Percentiles rank a stretch among this genome's conserved stretches.
Conservation (phyloP, 2,113 vertebrate genomes). For the Cephalopterus ornatus region DNA sequence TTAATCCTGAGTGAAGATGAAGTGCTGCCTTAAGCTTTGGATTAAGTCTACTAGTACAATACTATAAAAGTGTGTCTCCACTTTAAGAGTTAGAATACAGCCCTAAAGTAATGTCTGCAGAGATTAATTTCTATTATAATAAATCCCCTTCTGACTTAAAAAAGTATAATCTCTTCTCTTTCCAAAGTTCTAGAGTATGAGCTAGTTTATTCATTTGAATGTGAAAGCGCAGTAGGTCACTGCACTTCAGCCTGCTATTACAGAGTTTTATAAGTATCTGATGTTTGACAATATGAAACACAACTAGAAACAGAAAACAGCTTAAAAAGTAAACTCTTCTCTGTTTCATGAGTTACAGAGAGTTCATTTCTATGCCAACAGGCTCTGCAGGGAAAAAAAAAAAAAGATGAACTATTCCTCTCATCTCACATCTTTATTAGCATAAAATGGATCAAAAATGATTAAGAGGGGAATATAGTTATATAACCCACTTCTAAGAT, state of each 20-base stretch:
- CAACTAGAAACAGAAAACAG: constrained; percentile 17
- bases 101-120: not conserved
- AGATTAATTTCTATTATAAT: constrained; percentile 32
- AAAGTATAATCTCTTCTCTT: constrained; percentile 1
- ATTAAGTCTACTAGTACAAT: not conserved
- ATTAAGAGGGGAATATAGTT: not conserved
- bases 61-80: not conserved
- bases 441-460: not conserved
- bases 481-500: not conserved
- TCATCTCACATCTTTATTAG: constrained; percentile 17
- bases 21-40: not conserved
- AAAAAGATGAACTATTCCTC: not conserved
- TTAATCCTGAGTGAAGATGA: constrained; percentile 30
- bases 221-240: constrained; percentile 24
- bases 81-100: constrained; percentile 10
- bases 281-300: not conserved
- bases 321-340: constrained; percentile 16
- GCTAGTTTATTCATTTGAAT: constrained; percentile 31
- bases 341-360: not conserved
- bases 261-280: not conserved
- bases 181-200: not conserved
- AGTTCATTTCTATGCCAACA: constrained; percentile 38
- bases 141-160: constrained; percentile 40
- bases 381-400: not conserved
- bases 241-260: not conserved